Evolutionary conservation across 2,113 vertebrate genomes (phyloP), one percentile per base, ranked within the genome.

Genomic region (Brachyistius frenatus): DNA sequence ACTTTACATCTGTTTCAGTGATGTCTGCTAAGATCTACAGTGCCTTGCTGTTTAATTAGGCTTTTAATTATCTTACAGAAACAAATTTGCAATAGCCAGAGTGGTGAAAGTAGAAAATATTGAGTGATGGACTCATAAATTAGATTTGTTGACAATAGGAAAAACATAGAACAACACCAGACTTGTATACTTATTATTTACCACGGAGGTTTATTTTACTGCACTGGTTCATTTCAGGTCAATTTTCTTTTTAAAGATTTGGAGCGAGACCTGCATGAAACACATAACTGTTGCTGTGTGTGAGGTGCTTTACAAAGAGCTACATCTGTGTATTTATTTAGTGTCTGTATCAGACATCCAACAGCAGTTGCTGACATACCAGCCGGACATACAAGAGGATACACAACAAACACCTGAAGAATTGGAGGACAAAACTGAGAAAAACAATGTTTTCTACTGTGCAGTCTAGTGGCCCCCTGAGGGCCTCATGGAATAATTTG

Each of bases 121-220:
- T 53, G 8, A 33, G 4, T 7, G 31, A n/a, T 10, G 31, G 16
- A n/a, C 15, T 50, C n/a, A 66, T 9, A 39, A n/a, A 11, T 44
- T 11, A 65, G 39, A 77, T 79, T 69, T 72, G 36, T 62, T 73
- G 68, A 80, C 67, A 79, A 46, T 49, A 54, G 56, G 47, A 78
- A 72, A 65, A 44, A 50, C 8, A 39, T 5, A 61, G 47, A 78
- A 72, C 60, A 44, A 50, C 8, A 39, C 7, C 7, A 35, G 3
- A n/a, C n/a, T 16, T 44, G 8, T 32, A n/a, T 67, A 11, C 5
- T 44, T 23, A 41, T 67, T 14, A 10, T 63, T 56, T 35, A 54
- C 4, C 2, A 2, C 2, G 46, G 8, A 52, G 23, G 6, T 35
- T 62, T n/a, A 52, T 41, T 80, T 74, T 15, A 58, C 11, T 36